phyloP scores from a whole-genome alignment of 2,888 invertebrate genomes.

The Tanaodytes sp. region DNA sequence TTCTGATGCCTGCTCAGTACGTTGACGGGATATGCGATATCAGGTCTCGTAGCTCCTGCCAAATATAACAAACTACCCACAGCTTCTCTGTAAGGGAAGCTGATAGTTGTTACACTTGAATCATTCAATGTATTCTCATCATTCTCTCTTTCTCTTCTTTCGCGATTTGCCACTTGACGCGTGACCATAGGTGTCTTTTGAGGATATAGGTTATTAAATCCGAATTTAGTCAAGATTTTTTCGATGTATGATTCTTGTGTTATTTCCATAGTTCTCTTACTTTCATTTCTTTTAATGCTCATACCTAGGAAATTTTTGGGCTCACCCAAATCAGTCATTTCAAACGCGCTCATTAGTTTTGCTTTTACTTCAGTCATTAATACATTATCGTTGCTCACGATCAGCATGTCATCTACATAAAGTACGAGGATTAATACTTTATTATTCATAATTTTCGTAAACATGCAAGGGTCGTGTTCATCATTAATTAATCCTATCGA shows the following conservation, averaged over 20 bases:
- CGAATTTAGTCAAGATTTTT: neutral
- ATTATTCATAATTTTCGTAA: neutral
- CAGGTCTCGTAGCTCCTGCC: slow-evolving; percentile 10
- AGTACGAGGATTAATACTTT: neutral
- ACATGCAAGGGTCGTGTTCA: neutral
- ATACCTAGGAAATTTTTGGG: neutral
- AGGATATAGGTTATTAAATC: neutral
- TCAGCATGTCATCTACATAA: neutral
- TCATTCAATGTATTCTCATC: too few relatives aligned
- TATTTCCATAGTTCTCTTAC: neutral
- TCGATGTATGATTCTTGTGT: neutral
- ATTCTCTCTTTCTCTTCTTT: neutral
- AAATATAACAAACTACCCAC: slow-evolving; percentile 42
- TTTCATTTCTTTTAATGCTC: neutral
- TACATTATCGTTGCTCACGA: neutral
- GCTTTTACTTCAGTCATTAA: neutral
- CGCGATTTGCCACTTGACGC: neutral
- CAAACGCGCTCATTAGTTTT: neutral
- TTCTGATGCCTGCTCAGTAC: slow-evolving; percentile 13
- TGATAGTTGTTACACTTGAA: too few relatives aligned
- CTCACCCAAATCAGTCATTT: slow-evolving; percentile 4
- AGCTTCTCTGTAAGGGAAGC: slow-evolving; percentile 4
- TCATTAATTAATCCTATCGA: neutral
- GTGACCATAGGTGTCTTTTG: neutral
- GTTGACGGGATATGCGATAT: slow-evolving; percentile 4